phyloP scores from a whole-genome alignment of 2,888 invertebrate species.

The Stegana nigrithorax region DNA sequence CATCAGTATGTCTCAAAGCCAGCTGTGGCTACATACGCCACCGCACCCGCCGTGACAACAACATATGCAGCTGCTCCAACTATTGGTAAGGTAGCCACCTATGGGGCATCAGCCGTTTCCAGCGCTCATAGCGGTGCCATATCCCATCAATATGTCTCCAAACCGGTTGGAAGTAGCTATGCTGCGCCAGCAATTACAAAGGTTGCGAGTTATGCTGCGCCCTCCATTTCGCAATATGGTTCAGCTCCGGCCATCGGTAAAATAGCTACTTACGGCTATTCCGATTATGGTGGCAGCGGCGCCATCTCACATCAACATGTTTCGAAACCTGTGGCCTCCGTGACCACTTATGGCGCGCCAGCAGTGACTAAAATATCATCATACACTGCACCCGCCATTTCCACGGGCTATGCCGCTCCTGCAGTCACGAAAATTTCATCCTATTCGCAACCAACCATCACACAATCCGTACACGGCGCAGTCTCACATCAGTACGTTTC shows the following conservation, averaged over 20 bases:
- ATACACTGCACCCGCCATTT: conserved; percentile 38
- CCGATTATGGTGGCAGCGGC: conserved; percentile 32
- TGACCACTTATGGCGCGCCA: conserved; percentile 22
- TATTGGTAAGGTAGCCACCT: conserved; percentile 39
- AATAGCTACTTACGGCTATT: conserved; percentile 34
- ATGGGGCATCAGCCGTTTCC: conserved; percentile 35
- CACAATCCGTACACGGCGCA: too few species aligned
- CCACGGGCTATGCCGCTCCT: conserved; percentile 28
- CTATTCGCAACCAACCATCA: conserved; percentile 15
- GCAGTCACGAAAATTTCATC: conserved; percentile 30
- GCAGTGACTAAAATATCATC: conserved; percentile 18
- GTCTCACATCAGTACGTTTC: conserved; percentile 55
- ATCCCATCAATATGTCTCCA: conserved; percentile 39
- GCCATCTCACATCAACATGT: conserved; percentile 53
- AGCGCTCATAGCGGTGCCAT: conserved; percentile 27
- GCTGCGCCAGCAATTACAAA: conserved; percentile 18
- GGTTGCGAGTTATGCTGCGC: conserved; percentile 25
- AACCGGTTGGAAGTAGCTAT: background rate
- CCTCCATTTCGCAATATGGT: conserved; percentile 22
- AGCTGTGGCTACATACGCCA: conserved; percentile 27
- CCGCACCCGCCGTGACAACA: conserved; percentile 31
- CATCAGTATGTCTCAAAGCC: conserved; percentile 52
- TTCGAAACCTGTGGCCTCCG: conserved; percentile 49
- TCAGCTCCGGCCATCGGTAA: conserved; percentile 34
- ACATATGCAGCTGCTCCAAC: conserved; percentile 25